Conservation (phyloP, 2,888 invertebrate species). For the Acrobasis repandana region DNA sequence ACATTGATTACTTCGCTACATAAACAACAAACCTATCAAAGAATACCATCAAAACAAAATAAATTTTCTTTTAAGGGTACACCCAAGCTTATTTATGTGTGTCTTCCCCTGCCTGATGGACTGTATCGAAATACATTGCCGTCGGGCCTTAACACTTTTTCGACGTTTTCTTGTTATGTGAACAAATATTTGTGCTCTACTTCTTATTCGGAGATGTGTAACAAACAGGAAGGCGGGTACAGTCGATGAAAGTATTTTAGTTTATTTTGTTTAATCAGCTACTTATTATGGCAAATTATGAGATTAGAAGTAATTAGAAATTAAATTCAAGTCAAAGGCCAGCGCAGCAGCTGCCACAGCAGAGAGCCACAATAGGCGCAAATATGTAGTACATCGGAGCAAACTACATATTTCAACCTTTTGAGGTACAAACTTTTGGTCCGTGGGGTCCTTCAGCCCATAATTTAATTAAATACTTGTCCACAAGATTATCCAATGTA, state of each 20-base stretch:
- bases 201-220: conserved; percentile 28
- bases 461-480: too few species aligned
- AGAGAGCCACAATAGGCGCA: too few species aligned
- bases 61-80: conserved; percentile 30
- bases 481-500: too few species aligned
- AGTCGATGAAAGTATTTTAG: not conserved
- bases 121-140: conserved; percentile 40
- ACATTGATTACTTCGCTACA: conserved; percentile 5
- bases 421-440: too few species aligned
- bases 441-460: too few species aligned
- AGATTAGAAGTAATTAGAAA: too few species aligned
- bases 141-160: conserved; percentile 37
- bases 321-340: too few species aligned
- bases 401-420: too few species aligned
- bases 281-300: too few species aligned
- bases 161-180: conserved; percentile 38
- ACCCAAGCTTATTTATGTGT: conserved; percentile 37
- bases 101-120: conserved; percentile 36
- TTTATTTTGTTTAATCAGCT: not conserved
- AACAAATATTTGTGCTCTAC: conserved; percentile 45
- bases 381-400: too few species aligned
- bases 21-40: conserved; percentile 20
- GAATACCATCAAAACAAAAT: conserved; percentile 33
- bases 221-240: conserved; percentile 29
- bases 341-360: too few species aligned